phyloP scores from a whole-genome alignment of 1,140 invertebrate genomes.

The Apis dorsata region DNA sequence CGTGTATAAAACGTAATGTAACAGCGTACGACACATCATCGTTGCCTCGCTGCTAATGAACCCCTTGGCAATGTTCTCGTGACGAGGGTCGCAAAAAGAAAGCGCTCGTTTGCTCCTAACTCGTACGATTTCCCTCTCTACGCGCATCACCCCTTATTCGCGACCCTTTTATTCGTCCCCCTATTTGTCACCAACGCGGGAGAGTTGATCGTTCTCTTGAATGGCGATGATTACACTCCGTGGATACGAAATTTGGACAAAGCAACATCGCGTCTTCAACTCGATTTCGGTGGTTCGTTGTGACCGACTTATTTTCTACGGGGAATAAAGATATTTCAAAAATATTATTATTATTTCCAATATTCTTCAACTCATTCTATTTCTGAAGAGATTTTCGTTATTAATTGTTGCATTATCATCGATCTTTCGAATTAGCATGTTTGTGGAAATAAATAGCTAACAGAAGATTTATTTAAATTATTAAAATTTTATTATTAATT shows the following conservation, averaged over 20 bases:
- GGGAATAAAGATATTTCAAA: too few species aligned
- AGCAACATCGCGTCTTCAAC: not conserved
- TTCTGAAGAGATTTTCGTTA: too few species aligned
- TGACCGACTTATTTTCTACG: too few species aligned
- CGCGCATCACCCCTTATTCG: conserved; percentile 5
- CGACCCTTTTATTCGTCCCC: conserved; percentile 24
- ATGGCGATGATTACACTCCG: not conserved
- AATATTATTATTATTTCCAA: too few species aligned
- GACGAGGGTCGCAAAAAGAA: conserved; percentile 50
- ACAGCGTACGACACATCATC: conserved; percentile 24
- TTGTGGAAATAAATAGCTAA: not conserved
- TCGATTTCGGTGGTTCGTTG: too few species aligned
- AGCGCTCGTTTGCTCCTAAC: conserved; percentile 46
- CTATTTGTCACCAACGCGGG: not conserved
- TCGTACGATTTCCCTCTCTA: conserved; percentile 47
- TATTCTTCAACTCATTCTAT: too few species aligned
- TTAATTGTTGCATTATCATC: too few species aligned
- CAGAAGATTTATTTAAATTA: not conserved
- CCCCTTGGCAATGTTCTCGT: conserved; percentile 52
- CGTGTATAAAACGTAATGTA: conserved; percentile 42
- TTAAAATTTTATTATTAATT: too few species aligned
- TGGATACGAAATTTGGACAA: not conserved
- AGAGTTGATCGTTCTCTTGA: not conserved
- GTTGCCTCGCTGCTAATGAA: conserved; percentile 53
- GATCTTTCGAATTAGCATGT: not conserved